Evolutionary conservation across 2,888 invertebrate genomes (phyloP).

Genomic region (Chloromyia formosa): DNA sequence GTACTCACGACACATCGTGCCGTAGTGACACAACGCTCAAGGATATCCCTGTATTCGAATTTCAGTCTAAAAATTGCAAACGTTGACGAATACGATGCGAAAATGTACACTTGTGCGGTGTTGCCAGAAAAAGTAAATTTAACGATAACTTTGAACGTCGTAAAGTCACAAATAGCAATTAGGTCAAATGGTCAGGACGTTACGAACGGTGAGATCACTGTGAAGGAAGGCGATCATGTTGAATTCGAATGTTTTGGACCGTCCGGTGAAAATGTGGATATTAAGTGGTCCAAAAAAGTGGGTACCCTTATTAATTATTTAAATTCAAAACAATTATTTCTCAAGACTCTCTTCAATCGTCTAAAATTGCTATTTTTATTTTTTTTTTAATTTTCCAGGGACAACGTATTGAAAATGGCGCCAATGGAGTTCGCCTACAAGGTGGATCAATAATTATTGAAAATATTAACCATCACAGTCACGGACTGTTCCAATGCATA

Average conservation of each 20-base stretch:
- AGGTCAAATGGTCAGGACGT: slow-evolving; percentile 59
- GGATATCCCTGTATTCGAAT: slow-evolving; percentile 56
- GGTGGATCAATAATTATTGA: slow-evolving; percentile 55
- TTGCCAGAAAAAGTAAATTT: slow-evolving; percentile 56
- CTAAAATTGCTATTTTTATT: background rate
- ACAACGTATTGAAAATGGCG: background rate
- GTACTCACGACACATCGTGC: slow-evolving; percentile 55
- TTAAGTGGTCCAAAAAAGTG: slow-evolving; percentile 61
- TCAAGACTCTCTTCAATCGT: too few species aligned
- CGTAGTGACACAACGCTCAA: slow-evolving; percentile 50
- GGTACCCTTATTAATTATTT: slow-evolving; percentile 40
- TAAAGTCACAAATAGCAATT: slow-evolving; percentile 55
- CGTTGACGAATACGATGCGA: slow-evolving; percentile 56
- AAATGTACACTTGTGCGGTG: slow-evolving; percentile 57
- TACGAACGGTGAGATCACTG: slow-evolving; percentile 58
- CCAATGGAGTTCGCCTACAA: slow-evolving; percentile 35
- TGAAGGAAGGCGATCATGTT: slow-evolving; percentile 59
- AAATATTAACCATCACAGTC: slow-evolving; percentile 56
- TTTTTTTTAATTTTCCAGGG: slow-evolving; percentile 9
- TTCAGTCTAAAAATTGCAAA: slow-evolving; percentile 56
- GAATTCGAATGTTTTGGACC: slow-evolving; percentile 57
- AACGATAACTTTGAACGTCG: slow-evolving; percentile 54
- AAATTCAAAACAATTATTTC: background rate
- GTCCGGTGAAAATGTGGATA: slow-evolving; percentile 51
- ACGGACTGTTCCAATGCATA: slow-evolving; percentile 60